Conservation (phyloP, 2,888 invertebrate genomes). For the Ormyrus pomaceus region DNA sequence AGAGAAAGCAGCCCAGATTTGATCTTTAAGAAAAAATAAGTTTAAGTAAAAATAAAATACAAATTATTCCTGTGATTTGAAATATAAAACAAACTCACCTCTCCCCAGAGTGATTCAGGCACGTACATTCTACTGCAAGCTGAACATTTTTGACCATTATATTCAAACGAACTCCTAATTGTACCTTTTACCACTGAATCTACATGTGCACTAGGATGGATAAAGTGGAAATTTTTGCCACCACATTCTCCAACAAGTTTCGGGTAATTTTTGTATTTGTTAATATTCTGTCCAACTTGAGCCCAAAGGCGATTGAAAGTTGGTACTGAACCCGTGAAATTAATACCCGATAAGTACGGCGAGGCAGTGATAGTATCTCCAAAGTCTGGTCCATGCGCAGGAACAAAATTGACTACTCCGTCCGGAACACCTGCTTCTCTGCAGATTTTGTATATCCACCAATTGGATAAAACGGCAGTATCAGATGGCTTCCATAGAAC, state of each 20-base stretch:
- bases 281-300: constrained; percentile 92
- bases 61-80: not conserved
- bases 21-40: constrained; percentile 74
- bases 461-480: constrained; percentile 96
- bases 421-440: constrained; percentile 97
- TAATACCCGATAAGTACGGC: constrained; percentile 92
- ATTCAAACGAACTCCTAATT: constrained; percentile 96
- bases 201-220: constrained; percentile 93
- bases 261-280: constrained; percentile 91
- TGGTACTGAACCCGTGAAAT: constrained; percentile 98
- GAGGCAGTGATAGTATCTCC: constrained; percentile 93
- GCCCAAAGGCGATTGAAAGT: constrained; percentile 96
- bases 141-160: constrained; percentile 98
- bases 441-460: constrained; percentile 94
- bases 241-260: constrained; percentile 97
- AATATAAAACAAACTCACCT: constrained; percentile 73
- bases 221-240: constrained; percentile 99
- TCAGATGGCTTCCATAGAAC: constrained; percentile 99
- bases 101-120: constrained; percentile 90
- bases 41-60: constrained; percentile 24
- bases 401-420: constrained; percentile 98
- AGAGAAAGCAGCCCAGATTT: constrained; percentile 84
- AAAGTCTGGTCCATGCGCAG: constrained; percentile 96
- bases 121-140: constrained; percentile 98
- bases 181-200: constrained; percentile 89